Conservation (phyloP, 2,113 vertebrate genomes). For the Motacilla tschutschensis region DNA sequence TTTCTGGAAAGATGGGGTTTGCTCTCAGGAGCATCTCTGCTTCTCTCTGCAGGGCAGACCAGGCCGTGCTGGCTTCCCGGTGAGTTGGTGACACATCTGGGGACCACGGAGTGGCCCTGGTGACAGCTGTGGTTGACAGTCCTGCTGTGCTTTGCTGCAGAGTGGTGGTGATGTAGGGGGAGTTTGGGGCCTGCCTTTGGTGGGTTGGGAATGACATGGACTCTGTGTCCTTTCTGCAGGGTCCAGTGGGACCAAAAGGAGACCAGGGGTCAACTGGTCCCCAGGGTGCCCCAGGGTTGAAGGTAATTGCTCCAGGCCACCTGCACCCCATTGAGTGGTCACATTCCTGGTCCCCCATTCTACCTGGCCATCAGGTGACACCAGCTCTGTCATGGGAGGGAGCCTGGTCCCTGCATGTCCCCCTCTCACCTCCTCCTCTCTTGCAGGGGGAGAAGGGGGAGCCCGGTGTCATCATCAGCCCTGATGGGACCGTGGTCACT, state of each 20-base stretch:
- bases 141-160: background rate
- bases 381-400: background rate
- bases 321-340: background rate
- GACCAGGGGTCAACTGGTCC: conserved; percentile 42
- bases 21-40: background rate
- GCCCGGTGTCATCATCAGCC: conserved; percentile 55
- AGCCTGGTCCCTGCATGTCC: background rate
- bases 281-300: conserved; percentile 50
- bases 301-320: conserved; percentile 38
- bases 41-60: conserved; percentile 42
- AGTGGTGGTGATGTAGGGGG: background rate
- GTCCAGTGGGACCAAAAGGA: conserved; percentile 62
- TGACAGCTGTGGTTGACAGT: background rate
- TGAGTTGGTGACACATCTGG: background rate
- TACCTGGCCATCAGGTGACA: background rate
- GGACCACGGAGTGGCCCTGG: background rate
- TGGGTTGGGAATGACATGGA: rapidly evolving
- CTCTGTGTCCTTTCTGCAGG: conserved; percentile 40
- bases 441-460: conserved; percentile 81
- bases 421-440: background rate
- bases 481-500: conserved; percentile 31
- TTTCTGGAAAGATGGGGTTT: background rate
- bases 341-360: background rate
- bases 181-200: background rate
- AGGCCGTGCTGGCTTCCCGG: conserved; percentile 3